Conservation (phyloP, 2,888 invertebrate genomes). For the Drosophila infuscata region DNA sequence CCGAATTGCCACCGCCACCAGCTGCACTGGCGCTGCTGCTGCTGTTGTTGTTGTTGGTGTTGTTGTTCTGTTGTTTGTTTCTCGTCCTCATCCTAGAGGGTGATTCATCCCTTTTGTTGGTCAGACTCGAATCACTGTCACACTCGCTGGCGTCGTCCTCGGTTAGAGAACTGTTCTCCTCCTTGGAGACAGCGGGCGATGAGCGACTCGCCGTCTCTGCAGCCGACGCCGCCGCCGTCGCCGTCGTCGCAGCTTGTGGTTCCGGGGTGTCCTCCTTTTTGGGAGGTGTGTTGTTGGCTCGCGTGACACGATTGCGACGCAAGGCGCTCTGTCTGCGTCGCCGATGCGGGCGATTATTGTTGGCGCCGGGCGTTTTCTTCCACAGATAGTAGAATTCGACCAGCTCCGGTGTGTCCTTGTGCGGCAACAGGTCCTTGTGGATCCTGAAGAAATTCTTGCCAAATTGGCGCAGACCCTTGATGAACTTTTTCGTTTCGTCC, state of each 20-base stretch:
- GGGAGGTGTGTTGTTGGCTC: constrained; percentile 92
- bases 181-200: constrained; percentile 89
- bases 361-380: constrained; percentile 99
- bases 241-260: constrained; percentile 85
- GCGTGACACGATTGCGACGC: constrained; percentile 94
- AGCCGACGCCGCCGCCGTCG: constrained; percentile 83
- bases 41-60: constrained; percentile 68
- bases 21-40: constrained; percentile 57
- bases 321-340: constrained; percentile 94
- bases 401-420: constrained; percentile 98
- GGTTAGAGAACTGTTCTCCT: constrained; percentile 92
- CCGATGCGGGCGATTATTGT: constrained; percentile 97
- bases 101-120: constrained; percentile 90
- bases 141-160: constrained; percentile 97
- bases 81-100: constrained; percentile 96
- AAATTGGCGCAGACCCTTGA: constrained; percentile 98
- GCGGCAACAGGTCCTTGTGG: constrained; percentile 97
- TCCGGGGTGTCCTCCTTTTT: constrained; percentile 91
- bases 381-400: constrained; percentile 99
- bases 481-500: constrained; percentile 99
- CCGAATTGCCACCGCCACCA: constrained; percentile 54
- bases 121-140: constrained; percentile 96
- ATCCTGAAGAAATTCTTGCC: constrained; percentile 99
- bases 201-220: constrained; percentile 86
- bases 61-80: constrained; percentile 92